Conservation (phyloP, 2,113 vertebrate genomes). For the Heptranchias perlo region DNA sequence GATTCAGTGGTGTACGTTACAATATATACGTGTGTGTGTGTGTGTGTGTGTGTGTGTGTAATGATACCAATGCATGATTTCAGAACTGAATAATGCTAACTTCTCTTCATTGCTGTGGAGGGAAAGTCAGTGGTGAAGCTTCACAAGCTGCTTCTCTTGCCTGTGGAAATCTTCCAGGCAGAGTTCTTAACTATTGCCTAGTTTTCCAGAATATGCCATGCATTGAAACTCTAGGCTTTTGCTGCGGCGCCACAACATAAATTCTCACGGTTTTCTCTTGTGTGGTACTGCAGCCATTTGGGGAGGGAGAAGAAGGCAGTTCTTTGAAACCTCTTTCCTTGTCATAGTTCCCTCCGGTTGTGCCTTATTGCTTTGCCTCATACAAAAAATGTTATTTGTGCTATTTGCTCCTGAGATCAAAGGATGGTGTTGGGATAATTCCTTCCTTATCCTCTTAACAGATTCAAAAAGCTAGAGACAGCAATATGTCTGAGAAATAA, state of each 20-base stretch:
- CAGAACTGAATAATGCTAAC: not conserved
- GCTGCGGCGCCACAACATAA: not conserved
- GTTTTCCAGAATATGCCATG: not conserved
- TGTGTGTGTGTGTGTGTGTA: not conserved
- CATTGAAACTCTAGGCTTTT: not conserved
- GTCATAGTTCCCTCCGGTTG: not conserved
- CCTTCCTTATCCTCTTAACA: too few relatives aligned
- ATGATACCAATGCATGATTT: not conserved
- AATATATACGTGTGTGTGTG: too few relatives aligned
- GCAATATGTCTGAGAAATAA: too few relatives aligned
- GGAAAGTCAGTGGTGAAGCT: not conserved
- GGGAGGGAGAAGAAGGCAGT: not conserved
- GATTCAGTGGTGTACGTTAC: not conserved
- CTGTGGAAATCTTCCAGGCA: not conserved
- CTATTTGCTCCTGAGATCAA: too few relatives aligned
- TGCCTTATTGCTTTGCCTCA: not conserved
- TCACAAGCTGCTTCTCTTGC: not conserved
- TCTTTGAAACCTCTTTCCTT: not conserved
- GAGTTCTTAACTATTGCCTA: not conserved
- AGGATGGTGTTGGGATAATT: too few relatives aligned
- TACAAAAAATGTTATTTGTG: not conserved
- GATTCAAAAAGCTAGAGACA: too few relatives aligned
- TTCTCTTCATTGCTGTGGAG: not conserved
- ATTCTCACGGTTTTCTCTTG: not conserved
- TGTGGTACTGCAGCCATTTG: not conserved